These are phyloP conservation scores for Heterotis niloticus DNA, from an alignment of 2,113 vertebrate species.

Conservation along the genomic window DNA sequence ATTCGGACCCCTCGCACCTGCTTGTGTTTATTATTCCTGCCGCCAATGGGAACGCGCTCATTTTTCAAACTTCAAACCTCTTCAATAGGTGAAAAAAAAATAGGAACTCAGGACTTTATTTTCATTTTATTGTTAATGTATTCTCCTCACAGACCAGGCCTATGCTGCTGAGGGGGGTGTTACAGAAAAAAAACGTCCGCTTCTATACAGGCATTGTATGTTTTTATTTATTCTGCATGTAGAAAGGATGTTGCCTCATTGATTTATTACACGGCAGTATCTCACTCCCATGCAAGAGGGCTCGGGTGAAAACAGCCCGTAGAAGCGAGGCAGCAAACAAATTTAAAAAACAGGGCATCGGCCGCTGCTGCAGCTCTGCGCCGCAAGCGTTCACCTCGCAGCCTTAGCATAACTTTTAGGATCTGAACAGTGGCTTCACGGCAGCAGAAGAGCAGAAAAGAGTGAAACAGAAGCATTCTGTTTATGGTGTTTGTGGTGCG, in stretches of 20 bases:
- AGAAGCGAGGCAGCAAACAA: neutral
- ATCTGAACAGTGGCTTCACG: too few relatives aligned
- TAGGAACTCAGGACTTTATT: slow-evolving; percentile 28
- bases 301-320: neutral
- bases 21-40: slow-evolving; percentile 68
- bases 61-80: slow-evolving; percentile 59
- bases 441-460: neutral
- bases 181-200: neutral
- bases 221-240: slow-evolving; percentile 42
- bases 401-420: neutral
- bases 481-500: too few relatives aligned
- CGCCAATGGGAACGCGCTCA: slow-evolving; percentile 55
- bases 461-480: neutral
- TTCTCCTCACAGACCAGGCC: slow-evolving; percentile 11
- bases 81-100: slow-evolving; percentile 44
- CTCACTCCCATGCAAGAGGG: slow-evolving; percentile 27
- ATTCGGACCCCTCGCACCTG: slow-evolving; percentile 71
- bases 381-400: neutral
- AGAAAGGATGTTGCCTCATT: slow-evolving; percentile 29
- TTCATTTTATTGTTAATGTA: slow-evolving; percentile 29
- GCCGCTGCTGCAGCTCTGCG: neutral
- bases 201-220: slow-evolving; percentile 44
- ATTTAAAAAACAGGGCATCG: neutral
- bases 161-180: neutral
- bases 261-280: slow-evolving; percentile 37